Evolutionary conservation across 2,113 vertebrate species (phyloP).

Genomic region (Alaudala cheleensis): DNA sequence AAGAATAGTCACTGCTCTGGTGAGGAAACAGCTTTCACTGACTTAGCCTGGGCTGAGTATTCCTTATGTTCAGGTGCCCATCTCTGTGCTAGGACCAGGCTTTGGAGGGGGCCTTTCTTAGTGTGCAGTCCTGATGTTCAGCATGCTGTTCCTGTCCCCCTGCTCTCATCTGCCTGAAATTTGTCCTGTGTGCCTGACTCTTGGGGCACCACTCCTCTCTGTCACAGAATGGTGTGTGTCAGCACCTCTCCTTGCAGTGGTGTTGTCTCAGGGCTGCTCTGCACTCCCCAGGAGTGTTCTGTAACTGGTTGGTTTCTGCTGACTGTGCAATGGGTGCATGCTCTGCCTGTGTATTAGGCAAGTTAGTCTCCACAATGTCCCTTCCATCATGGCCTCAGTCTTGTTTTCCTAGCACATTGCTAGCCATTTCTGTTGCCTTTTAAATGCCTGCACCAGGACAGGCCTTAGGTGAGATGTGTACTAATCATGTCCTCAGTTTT

Average conservation of each 20-base stretch:
- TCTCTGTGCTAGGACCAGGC: not conserved
- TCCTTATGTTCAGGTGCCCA: not conserved
- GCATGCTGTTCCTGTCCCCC: not conserved
- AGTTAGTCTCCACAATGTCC: not conserved
- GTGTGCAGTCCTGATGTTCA: not conserved
- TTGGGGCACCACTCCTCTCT: not conserved
- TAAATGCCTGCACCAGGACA: not conserved
- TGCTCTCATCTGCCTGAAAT: not conserved
- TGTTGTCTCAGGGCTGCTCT: not conserved
- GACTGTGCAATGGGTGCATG: not conserved
- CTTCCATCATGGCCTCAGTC: not conserved
- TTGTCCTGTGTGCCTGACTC: not conserved
- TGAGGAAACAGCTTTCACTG: not conserved
- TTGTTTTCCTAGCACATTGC: not conserved
- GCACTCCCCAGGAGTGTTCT: not conserved
- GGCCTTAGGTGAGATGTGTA: not conserved
- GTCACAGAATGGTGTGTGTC: not conserved
- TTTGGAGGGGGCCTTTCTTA: not conserved
- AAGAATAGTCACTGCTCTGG: not conserved
- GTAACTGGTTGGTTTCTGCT: not conserved
- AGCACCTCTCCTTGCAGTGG: not conserved
- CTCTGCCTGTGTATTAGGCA: not conserved
- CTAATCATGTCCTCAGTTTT: slow-evolving; percentile 12
- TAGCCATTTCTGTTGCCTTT: not conserved
- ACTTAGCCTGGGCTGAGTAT: not conserved